A percentile compares a stretch with the other conserved stretches of the same genome.
These are phyloP conservation scores for Papilio helenus DNA, from an alignment of 1,140 invertebrate species.

Conservation along the genomic window DNA sequence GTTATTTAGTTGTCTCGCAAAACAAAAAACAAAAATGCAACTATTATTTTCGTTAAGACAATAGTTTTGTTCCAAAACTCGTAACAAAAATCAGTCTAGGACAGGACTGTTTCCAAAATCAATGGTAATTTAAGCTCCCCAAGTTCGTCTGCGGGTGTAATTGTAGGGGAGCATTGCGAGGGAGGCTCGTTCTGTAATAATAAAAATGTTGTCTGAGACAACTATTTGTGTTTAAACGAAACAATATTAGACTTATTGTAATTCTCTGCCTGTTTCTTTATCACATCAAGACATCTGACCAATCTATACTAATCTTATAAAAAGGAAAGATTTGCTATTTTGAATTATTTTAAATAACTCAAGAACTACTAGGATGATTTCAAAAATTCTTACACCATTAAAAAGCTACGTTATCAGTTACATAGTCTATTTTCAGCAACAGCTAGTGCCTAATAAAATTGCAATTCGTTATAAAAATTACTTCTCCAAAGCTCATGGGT, in stretches of 20 bases:
- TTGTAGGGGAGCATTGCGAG: slow-evolving; percentile 56
- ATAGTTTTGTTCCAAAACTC: background rate
- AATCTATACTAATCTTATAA: background rate
- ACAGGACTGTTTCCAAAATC: slow-evolving; percentile 54
- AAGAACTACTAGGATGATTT: too few relatives aligned
- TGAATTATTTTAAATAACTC: too few relatives aligned
- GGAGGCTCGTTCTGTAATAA: slow-evolving; percentile 66
- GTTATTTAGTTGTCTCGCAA: background rate
- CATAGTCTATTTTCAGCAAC: too few relatives aligned
- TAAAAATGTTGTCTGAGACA: slow-evolving; percentile 60
- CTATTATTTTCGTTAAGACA: background rate
- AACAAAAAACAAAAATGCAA: background rate
- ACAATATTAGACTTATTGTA: slow-evolving; percentile 7
- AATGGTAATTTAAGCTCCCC: slow-evolving; percentile 64
- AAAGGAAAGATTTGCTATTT: background rate
- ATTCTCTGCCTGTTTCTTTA: background rate
- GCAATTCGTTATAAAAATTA: background rate
- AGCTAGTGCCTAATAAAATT: too few relatives aligned
- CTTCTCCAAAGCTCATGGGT: background rate
- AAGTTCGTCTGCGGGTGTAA: slow-evolving; percentile 48
- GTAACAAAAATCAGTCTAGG: background rate
- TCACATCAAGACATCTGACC: background rate
- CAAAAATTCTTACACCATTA: too few relatives aligned
- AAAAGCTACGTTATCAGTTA: too few relatives aligned
- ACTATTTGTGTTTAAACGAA: slow-evolving; percentile 41